These are phyloP conservation scores for Naja naja DNA, from an alignment of 2,113 vertebrate species.

Conservation along the genomic window DNA sequence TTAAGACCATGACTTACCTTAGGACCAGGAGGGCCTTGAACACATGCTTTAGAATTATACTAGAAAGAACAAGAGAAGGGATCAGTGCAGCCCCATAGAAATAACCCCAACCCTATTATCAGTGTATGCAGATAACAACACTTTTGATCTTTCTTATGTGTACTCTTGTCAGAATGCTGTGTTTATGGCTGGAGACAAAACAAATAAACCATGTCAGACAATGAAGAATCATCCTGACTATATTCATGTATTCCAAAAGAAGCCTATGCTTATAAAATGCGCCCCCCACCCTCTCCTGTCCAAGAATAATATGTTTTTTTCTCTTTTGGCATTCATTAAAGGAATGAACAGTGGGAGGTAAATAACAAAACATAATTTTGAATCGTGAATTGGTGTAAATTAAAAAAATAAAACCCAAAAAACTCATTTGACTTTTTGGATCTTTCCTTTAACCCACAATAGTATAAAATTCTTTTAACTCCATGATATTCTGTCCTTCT, in stretches of 20 bases:
- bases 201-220: not conserved
- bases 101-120: not conserved
- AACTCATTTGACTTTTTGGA: not conserved
- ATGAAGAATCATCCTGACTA: not conserved
- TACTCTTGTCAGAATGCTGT: not conserved
- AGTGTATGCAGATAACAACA: not conserved
- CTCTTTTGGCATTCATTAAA: not conserved
- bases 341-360: not conserved
- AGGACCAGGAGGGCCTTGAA: not conserved
- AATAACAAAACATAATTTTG: not conserved
- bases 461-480: not conserved
- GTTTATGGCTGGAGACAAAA: not conserved
- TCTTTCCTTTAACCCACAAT: not conserved
- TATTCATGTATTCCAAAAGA: not conserved
- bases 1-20: constrained; percentile 48
- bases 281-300: not conserved
- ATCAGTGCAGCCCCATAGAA: not conserved
- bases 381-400: not conserved
- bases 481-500: not conserved
- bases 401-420: not conserved
- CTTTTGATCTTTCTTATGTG: not conserved
- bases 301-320: not conserved
- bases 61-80: constrained; percentile 6
- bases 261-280: not conserved
- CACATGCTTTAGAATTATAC: constrained; percentile 13